These are phyloP conservation scores for Sinodicranocentrus sp. DNA, from an alignment of 2,888 invertebrate genomes.

Conservation along the genomic window DNA sequence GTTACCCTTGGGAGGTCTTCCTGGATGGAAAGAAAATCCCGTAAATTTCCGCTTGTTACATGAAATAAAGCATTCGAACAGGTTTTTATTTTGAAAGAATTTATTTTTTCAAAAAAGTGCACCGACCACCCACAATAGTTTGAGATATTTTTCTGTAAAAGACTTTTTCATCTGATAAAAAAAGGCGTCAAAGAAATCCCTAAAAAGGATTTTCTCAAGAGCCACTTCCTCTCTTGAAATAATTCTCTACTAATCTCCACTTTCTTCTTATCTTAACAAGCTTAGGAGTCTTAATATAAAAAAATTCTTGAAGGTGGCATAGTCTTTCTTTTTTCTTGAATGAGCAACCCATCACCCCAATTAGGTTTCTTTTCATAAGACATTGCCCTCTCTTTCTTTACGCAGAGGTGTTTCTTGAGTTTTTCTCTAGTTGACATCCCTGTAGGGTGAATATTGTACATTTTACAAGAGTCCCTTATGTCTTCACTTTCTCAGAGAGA, in stretches of 20 bases:
- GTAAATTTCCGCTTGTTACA: neutral
- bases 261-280: conserved; percentile 5
- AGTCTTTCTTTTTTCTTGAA: neutral
- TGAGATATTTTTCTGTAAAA: no score
- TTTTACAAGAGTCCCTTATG: no score
- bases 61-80: no score
- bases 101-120: no score
- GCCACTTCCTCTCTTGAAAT: neutral
- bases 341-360: conserved; percentile 38
- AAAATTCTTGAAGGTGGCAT: neutral
- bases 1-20: conserved; percentile 53
- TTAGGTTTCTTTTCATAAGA: conserved; percentile 41
- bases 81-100: no score
- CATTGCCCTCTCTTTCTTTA: neutral
- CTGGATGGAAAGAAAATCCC: neutral
- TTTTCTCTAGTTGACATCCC: neutral
- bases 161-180: no score
- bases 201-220: conserved; percentile 6
- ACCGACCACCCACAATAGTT: no score
- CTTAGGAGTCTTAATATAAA: no score
- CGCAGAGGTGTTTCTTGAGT: neutral
- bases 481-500: neutral
- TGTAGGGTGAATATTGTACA: no score
- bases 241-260: neutral
- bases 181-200: no score